Evolutionary conservation across 2,888 invertebrate species (phyloP), one percentile per base, ranked within the genome.

Genomic region (Melieria picta): DNA sequence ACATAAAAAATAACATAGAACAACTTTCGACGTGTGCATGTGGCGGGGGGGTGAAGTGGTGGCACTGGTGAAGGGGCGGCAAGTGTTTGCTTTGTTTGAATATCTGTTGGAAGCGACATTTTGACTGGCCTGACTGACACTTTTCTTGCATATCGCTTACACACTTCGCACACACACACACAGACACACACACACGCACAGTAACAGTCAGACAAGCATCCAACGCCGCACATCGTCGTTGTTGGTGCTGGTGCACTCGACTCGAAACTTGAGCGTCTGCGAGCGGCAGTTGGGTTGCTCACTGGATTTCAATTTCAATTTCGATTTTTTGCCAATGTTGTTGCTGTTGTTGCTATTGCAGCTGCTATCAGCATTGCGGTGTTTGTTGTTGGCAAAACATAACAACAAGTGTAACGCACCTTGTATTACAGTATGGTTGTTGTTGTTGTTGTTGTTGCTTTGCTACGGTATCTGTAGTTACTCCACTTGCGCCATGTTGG

Each of bases 61-160:
- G 62, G 47, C n/a, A n/a, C n/a, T n/a, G n/a, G n/a, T n/a, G n/a
- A n/a, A 30, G 56, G 30, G 45, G 63, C 64, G 52, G 62, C 45
- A 56, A 55, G 46, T 56, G 55, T 46, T 62, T 60, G 47, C 13
- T 30, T 50, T 10, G 16, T 58, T 16, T 77, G 79, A 78, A 81
- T 83, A 82, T 84, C 84, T 83, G 84, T 83, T 84, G 82, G 81
- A 82, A 80, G 81, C 84, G 83, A 83, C 84, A 83, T 81, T 83
- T 84, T 83, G 84, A 83, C 81, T 83, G 83, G 30, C 82, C 82
- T 82, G 81, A 83, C 83, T 82, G 84, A 84, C 83, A 82, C 81
- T 84, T 81, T 82, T 82, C 80, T 82, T 81, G 82, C 81, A 82
- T 82, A 84, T 83, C 81, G 81, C 81, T 81, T 84, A 80, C 82